phyloP scores from a whole-genome alignment of 1,140 invertebrate species.

The Frieseomelitta varia region DNA sequence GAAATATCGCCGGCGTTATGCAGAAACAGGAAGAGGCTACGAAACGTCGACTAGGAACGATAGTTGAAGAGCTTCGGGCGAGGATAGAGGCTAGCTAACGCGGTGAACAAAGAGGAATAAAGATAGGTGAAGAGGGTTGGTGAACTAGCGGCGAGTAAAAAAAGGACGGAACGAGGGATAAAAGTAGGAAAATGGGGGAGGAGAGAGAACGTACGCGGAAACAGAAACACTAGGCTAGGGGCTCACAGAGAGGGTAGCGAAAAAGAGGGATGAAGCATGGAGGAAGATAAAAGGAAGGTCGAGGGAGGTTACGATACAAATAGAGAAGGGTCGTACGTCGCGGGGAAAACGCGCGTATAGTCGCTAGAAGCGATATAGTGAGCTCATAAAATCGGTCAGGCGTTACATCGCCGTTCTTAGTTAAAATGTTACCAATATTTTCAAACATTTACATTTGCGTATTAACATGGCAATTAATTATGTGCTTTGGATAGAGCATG shows the following conservation, averaged over 20 bases:
- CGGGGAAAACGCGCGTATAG: neutral
- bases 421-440: neutral
- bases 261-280: slow-evolving; percentile 24
- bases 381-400: neutral
- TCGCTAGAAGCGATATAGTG: neutral
- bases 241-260: slow-evolving; percentile 16
- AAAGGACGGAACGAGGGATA: neutral
- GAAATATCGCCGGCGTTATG: neutral
- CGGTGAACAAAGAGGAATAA: neutral
- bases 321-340: slow-evolving; percentile 40
- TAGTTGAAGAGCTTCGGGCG: neutral
- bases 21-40: slow-evolving; percentile 14
- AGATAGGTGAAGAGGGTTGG: neutral
- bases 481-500: too few species aligned
- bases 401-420: neutral
- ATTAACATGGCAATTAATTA: neutral
- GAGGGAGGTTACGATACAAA: slow-evolving; percentile 47
- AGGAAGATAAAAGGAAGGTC: slow-evolving; percentile 40
- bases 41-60: slow-evolving; percentile 8
- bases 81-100: neutral
- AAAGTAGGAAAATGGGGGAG: slow-evolving; percentile 2
- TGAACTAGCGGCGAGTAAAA: neutral
- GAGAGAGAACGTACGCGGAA: neutral
- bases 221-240: slow-evolving; percentile 30
- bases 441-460: too few species aligned